Base-by-base conservation (phyloP, 2,888 invertebrate genomes). In the Tinea trinotella region DNA sequence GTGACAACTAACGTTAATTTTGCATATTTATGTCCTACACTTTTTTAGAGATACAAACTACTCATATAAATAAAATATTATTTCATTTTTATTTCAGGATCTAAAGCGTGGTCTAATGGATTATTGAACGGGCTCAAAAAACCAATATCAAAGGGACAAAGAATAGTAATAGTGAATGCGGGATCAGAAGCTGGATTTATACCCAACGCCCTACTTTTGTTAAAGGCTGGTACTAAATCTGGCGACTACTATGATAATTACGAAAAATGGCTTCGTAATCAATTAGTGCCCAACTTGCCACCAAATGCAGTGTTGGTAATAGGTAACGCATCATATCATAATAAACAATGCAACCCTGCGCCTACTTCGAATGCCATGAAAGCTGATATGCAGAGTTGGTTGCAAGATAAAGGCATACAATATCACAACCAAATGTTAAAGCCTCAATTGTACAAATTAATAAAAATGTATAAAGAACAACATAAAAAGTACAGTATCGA, bases 231-330 rank as follows among this genome's bases (percentile, higher is more conserved):
- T 9, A 57, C 30, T 0, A 63, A 61, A 57, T 52, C 57, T 7
- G 64, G 63, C 2, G 66, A 68, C 53, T 64, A 64, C 19, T 64
- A 67, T 46, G 56, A 56, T 5, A 64, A 63, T 57, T 67, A 62
- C 50, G 58, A 57, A 48, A 60, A 62, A 56, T 68, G 67, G 65
- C 48, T 68, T 1, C 44, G 57, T 18, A 60, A 56, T 4, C 58
- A 64, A 52, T 54, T 67, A 22, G 52, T 66, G 1, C 64, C 66
- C 10, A 67, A 66, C 54, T 44, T 67, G 15, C 60, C 61, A 13
- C 57, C 58, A 4, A 60, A 58, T 36, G 60, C 63, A 17, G 62
- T 61, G 1, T 57, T 62, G 40, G 60, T 63, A 17, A 57, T 62
- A 17, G 60, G 62, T 18, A 62, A 66, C 56, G 63, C 63, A 1